Evolutionary conservation across 2,888 invertebrate genomes (phyloP).

Genomic region (Dryocosmus kuriphilus): DNA sequence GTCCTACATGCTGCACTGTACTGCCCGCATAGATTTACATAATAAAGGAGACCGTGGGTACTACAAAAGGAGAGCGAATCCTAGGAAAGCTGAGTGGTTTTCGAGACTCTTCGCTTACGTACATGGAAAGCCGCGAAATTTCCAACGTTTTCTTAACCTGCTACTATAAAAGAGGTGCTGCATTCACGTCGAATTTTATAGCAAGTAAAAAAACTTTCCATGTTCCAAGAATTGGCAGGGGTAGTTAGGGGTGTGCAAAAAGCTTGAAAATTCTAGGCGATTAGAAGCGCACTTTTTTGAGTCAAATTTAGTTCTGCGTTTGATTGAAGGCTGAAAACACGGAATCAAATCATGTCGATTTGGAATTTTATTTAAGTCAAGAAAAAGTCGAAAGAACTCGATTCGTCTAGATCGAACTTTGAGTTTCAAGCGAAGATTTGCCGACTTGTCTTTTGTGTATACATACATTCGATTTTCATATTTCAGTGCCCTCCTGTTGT

Average conservation of each 20-base stretch:
- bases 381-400: no score
- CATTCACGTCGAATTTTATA: not conserved
- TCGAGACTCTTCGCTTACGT: constrained; percentile 41
- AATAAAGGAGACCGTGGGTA: constrained; percentile 63
- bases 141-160: constrained; percentile 15
- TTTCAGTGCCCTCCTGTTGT: no score
- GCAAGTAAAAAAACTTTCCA: not conserved
- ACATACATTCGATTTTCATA: no score
- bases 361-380: no score
- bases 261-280: not conserved
- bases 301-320: no score
- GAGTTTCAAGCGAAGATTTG: no score
- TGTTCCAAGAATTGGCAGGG: constrained; percentile 2
- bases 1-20: constrained; percentile 57
- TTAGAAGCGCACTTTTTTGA: no score
- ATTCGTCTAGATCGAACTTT: no score
- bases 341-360: no score
- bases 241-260: not conserved
- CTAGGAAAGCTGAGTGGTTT: constrained; percentile 50
- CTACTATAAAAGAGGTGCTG: not conserved
- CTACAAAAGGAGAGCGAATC: constrained; percentile 55
- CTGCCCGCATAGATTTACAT: constrained; percentile 69
- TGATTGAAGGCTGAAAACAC: no score
- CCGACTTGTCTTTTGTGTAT: no score
- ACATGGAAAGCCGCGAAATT: constrained; percentile 11